phyloP scores from a whole-genome alignment of 2,113 vertebrate genomes.

The Protobothrops flavoviridis region DNA sequence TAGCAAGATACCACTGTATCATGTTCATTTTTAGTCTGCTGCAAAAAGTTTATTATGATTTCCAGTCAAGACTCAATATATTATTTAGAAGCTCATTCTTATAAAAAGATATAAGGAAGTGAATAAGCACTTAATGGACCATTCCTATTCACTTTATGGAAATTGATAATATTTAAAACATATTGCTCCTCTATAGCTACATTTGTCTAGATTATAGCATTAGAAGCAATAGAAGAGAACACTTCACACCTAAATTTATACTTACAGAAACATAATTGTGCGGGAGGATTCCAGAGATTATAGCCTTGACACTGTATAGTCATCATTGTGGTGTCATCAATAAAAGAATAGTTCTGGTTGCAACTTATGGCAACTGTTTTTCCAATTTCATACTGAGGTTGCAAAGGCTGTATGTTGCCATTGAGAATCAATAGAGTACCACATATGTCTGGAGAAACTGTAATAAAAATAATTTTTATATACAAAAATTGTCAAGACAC shows the following conservation, averaged over 20 bases:
- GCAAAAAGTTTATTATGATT: too few species aligned
- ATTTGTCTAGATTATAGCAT: background rate
- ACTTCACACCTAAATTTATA: background rate
- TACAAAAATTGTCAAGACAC: background rate
- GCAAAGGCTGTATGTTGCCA: background rate
- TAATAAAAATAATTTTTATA: background rate
- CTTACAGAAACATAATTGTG: background rate
- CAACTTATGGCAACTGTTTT: background rate
- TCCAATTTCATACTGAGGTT: background rate
- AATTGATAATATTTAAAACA: background rate
- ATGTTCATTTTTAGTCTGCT: too few species aligned
- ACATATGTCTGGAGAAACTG: constrained; percentile 3
- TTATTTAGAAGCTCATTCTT: background rate
- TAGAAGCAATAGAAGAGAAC: constrained; percentile 1
- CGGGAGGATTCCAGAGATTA: background rate
- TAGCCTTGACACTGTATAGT: background rate
- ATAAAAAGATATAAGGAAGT: background rate
- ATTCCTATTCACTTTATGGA: background rate
- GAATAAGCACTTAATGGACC: background rate
- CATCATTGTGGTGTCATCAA: constrained; percentile 8
- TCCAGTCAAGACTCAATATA: background rate
- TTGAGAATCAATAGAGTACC: background rate
- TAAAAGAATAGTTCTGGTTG: background rate
- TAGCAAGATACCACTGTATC: too few species aligned
- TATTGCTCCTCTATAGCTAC: background rate